Conservation (phyloP, 2,888 invertebrate species). For the Cancer borealis region DNA sequence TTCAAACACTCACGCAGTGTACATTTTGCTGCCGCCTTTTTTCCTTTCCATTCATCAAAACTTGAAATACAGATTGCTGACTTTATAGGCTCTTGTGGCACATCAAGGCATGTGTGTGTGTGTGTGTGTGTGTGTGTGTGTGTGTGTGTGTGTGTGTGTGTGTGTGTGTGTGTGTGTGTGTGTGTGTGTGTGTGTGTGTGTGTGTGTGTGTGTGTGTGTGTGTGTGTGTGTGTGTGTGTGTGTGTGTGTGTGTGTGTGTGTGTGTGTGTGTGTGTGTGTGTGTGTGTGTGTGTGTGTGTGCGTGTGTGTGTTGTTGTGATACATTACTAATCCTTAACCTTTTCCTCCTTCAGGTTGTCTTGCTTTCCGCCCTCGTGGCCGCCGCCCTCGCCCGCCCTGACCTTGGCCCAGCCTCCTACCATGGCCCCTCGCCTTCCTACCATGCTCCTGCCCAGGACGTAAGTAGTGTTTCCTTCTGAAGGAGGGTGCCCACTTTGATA, state of each 20-base stretch:
- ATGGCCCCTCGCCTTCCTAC: neutral
- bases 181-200: neutral
- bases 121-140: neutral
- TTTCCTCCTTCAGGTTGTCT: neutral
- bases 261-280: neutral
- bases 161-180: too few relatives aligned
- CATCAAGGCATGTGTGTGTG: neutral
- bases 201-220: constrained; percentile 11
- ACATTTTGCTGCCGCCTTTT: too few relatives aligned
- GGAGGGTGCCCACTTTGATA: neutral
- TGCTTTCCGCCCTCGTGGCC: constrained; percentile 26
- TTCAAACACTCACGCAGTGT: neutral
- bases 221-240: neutral
- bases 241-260: neutral
- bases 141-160: too few relatives aligned
- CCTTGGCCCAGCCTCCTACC: neutral
- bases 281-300: neutral
- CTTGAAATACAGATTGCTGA: neutral
- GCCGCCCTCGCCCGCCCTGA: neutral
- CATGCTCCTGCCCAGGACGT: neutral
- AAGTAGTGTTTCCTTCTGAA: neutral
- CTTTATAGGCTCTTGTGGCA: neutral
- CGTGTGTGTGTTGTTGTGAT: neutral
- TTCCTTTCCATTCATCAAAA: neutral
- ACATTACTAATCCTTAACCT: neutral